Evolutionary conservation across 2,113 vertebrate genomes (phyloP).

Genomic region (Chionodraco myersi): DNA sequence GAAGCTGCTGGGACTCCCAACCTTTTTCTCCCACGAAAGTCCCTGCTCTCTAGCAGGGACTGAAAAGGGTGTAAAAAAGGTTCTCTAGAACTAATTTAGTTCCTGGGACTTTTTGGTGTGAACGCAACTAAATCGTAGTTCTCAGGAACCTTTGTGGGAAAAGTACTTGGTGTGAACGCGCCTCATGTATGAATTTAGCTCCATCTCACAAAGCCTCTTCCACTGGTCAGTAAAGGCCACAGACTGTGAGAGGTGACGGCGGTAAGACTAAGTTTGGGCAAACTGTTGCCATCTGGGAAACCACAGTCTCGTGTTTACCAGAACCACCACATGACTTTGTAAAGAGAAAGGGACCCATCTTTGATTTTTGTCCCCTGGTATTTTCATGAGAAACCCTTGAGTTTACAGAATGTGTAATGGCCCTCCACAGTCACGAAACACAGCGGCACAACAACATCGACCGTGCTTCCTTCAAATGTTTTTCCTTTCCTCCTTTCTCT

Average conservation of each 20-base stretch:
- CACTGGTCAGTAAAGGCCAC: slow-evolving; percentile 56
- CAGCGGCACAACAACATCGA: slow-evolving; percentile 52
- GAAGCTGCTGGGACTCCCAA: too few relatives aligned
- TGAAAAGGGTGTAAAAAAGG: too few relatives aligned
- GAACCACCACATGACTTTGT: slow-evolving; percentile 59
- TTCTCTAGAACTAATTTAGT: too few relatives aligned
- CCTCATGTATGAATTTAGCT: slow-evolving; percentile 58
- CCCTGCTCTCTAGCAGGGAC: too few relatives aligned
- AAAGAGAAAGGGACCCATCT: slow-evolving; percentile 42
- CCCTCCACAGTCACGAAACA: slow-evolving; percentile 55
- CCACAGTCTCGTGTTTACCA: slow-evolving; percentile 39
- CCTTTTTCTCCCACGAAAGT: too few relatives aligned
- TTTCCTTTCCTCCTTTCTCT: slow-evolving; percentile 18
- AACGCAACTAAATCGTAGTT: too few relatives aligned
- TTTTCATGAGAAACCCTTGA: slow-evolving; percentile 64
- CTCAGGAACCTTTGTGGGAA: too few relatives aligned
- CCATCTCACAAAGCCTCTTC: slow-evolving; percentile 21
- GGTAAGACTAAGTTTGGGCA: slow-evolving; percentile 61
- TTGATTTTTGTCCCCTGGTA: slow-evolving; percentile 57
- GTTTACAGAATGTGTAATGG: slow-evolving; percentile 55
- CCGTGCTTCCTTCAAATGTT: slow-evolving; percentile 10
- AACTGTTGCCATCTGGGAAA: slow-evolving; percentile 52
- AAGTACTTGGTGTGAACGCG: too few relatives aligned
- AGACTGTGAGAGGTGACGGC: slow-evolving; percentile 62
- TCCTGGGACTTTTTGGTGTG: too few relatives aligned